Evolutionary conservation across 2,797 vertebrate species (phyloP).

Genomic region (Mareca penelope): DNA sequence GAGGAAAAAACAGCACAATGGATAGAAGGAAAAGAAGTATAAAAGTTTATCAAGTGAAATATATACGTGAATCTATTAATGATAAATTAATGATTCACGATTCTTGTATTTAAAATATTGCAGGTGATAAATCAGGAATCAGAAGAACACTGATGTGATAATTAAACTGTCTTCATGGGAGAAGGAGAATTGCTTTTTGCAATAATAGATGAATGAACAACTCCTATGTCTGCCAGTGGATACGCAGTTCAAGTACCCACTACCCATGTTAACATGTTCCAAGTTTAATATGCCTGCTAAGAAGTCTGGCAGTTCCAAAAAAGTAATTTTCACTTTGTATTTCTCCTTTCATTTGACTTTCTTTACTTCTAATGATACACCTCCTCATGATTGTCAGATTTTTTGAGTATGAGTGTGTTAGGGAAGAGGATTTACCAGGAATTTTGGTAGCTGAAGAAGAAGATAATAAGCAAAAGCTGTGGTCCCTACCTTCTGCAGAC

Average conservation of each 20-base stretch:
- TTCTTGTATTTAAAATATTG: background rate
- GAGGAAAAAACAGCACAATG: background rate
- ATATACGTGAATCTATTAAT: background rate
- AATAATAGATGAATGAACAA: background rate
- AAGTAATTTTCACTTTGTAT: background rate
- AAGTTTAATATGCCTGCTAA: background rate
- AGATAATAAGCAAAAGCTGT: background rate
- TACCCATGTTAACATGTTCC: background rate
- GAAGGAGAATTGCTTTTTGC: background rate
- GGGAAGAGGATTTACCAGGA: background rate
- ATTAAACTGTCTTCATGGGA: background rate
- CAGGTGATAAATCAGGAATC: background rate
- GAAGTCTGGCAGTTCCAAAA: background rate
- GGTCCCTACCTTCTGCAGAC: background rate
- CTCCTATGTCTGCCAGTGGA: background rate
- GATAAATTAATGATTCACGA: background rate
- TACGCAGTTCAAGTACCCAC: background rate
- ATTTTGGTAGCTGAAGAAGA: background rate
- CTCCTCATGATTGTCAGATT: background rate
- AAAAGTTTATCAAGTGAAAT: background rate
- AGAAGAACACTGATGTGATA: background rate
- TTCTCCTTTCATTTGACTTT: conserved; percentile 21
- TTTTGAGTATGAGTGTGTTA: background rate
- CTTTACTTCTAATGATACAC: background rate
- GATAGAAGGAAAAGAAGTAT: background rate